Percentiles rank a stretch among this genome's conserved stretches.
phyloP scores from a whole-genome alignment of 2,888 invertebrate species.

The Limnephilus marmoratus region DNA sequence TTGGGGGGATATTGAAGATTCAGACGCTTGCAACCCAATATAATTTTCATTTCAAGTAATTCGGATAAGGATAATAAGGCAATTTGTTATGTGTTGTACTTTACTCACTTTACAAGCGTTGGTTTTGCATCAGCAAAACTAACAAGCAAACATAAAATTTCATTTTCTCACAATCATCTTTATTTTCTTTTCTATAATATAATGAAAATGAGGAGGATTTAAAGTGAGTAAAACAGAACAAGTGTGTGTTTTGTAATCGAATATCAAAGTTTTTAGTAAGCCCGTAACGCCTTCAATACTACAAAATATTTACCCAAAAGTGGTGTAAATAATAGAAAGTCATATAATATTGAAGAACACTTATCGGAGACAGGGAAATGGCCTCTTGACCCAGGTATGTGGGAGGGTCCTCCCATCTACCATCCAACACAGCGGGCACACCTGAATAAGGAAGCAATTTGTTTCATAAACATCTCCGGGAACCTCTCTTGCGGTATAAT shows the following conservation, averaged over 20 bases:
- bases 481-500: conserved; percentile 15
- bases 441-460: conserved; percentile 32
- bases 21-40: neutral
- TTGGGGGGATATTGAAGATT: neutral
- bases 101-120: neutral
- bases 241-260: neutral
- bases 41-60: neutral
- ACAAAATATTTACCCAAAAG: neutral
- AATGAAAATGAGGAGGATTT: neutral
- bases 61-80: neutral
- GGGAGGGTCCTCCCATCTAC: neutral
- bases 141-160: neutral
- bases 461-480: conserved; percentile 14
- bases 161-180: neutral
- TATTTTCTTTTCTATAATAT: neutral
- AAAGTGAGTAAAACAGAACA: neutral
- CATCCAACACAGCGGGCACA: conserved; percentile 19
- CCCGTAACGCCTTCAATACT: neutral
- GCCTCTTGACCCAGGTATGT: conserved; percentile 11
- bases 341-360: neutral
- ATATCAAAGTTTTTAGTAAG: neutral
- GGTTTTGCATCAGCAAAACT: neutral
- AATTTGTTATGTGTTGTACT: neutral
- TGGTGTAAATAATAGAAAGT: conserved; percentile 4
- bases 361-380: conserved; percentile 25